Base-by-base conservation (phyloP, 2,113 vertebrate species). In the Syrmaticus mikado region DNA sequence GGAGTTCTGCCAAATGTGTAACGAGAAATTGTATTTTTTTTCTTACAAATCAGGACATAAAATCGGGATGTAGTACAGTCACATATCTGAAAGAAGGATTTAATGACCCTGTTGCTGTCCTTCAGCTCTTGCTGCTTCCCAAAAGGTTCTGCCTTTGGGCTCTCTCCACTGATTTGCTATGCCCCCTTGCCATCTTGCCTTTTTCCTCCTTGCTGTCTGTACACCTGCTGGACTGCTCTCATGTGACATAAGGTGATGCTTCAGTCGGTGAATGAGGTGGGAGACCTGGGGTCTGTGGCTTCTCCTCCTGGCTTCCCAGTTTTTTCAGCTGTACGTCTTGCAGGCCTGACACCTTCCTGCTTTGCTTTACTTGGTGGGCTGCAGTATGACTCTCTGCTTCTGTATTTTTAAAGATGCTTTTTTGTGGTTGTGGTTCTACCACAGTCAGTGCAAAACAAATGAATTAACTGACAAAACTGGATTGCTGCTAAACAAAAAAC, bases 241-340 rank as follows among this genome's bases (percentile, higher is more conserved):
- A 0, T 16, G 30, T 34, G 25, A n/a, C 0, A 1, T 25, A 5
- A 22, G 25, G 4, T 2, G 27, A 5, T 12, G 61, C 17, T 36
- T 58, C 3, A 2, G 40, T 32, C 19, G 11, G 38, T 24, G 11
- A 14, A 8, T 24, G 8, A 2, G 4, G 2, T 2, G 14, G 57
- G 18, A 61, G 12, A 28, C 16, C 0, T 4, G 32, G 1, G 3
- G 28, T 45, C 57, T 25, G 15, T 4, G 1, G 38, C n/a, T 65
- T 24, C 52, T 40, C 43, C 16, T 38, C 0, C 11, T 34, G 62
- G 6, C 5, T 15, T 27, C 57, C 43, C n/a, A 30, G 8, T 30
- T 53, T 10, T 11, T 45, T 46, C 43, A 65, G 19, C 13, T 7
- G 9, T 6, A 17, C 6, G 5, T 32, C 65, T 60, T 20, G 15